These are phyloP conservation scores for Pterophyllum scalare DNA, from an alignment of 2,113 vertebrate genomes.

Conservation along the genomic window DNA sequence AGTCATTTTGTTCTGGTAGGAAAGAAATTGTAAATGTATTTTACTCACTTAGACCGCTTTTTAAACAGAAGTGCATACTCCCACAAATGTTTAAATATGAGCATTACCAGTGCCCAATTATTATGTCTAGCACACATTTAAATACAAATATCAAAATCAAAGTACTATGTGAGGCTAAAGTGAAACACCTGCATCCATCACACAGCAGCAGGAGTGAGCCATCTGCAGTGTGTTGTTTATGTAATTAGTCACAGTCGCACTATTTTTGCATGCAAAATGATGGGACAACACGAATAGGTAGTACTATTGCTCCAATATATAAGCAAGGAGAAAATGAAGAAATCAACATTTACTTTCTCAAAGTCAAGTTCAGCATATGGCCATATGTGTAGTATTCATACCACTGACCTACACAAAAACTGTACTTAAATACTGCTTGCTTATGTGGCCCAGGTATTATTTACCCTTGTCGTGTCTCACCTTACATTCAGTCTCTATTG, in stretches of 20 bases:
- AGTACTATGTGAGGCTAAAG: not conserved
- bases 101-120: not conserved
- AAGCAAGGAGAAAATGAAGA: not conserved
- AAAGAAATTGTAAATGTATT: not conserved
- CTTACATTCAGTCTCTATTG: slow-evolving; percentile 88
- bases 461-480: slow-evolving; percentile 73
- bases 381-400: too few relatives aligned
- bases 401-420: not conserved
- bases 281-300: not conserved
- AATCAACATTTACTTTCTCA: not conserved
- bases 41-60: not conserved
- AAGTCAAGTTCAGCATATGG: too few relatives aligned
- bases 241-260: not conserved
- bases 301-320: not conserved
- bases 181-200: slow-evolving; percentile 10
- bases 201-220: slow-evolving; percentile 5
- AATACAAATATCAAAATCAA: not conserved
- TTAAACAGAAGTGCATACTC: not conserved
- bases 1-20: not conserved
- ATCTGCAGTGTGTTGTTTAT: slow-evolving; percentile 4
- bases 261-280: not conserved
- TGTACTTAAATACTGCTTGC: not conserved
- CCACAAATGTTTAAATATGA: not conserved
- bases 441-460: not conserved
- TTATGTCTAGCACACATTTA: not conserved